Evolutionary conservation across 2,888 invertebrate species (phyloP).

Genomic region (Apamea anceps): DNA sequence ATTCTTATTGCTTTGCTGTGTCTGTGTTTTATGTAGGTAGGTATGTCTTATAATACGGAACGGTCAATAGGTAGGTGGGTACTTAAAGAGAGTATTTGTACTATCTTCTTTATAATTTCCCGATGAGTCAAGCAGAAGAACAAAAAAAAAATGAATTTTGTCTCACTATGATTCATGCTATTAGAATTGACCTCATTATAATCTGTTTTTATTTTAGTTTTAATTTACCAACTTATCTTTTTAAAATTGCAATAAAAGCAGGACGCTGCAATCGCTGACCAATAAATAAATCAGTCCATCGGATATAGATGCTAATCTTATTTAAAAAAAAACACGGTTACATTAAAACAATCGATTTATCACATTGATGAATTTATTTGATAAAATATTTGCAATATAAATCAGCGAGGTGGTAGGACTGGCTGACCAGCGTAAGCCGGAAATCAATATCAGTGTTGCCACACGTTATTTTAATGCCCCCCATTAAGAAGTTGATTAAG

Average conservation of each 20-base stretch:
- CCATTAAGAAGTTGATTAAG: conserved; percentile 8
- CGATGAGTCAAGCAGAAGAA: not conserved
- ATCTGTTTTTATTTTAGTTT: not conserved
- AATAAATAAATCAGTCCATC: conserved; percentile 28
- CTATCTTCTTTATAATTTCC: not conserved
- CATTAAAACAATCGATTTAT: conserved; percentile 35
- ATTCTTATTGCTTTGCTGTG: conserved; percentile 1
- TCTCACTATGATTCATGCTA: not conserved
- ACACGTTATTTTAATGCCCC: no score
- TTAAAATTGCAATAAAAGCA: not conserved
- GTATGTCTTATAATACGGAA: not conserved
- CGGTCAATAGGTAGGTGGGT: not conserved
- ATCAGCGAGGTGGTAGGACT: not conserved
- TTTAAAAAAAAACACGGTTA: conserved; percentile 34
- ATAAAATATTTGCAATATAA: conserved; percentile 25
- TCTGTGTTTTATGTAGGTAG: not conserved
- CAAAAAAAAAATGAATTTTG: not conserved
- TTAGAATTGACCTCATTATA: not conserved
- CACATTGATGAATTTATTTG: conserved; percentile 29
- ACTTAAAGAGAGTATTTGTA: not conserved
- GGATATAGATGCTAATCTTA: conserved; percentile 26
- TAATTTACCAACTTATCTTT: not conserved
- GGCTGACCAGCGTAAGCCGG: not conserved
- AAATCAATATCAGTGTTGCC: not conserved
- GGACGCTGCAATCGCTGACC: conserved; percentile 5